phyloP scores from a whole-genome alignment of 2,888 invertebrate species.

The Drosophila cognata region DNA sequence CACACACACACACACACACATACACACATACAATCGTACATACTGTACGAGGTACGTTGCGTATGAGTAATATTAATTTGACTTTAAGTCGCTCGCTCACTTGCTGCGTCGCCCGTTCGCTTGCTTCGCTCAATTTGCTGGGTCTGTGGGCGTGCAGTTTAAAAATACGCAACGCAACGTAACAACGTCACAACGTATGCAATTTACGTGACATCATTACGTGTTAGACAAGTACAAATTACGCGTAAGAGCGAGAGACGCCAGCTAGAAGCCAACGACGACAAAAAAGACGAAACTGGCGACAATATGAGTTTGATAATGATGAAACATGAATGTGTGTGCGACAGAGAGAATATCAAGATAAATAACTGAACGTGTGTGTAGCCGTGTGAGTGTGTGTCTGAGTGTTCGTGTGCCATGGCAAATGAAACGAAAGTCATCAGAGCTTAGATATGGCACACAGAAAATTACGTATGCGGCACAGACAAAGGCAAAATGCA shows the following conservation, averaged over 20 bases:
- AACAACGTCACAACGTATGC: slow-evolving; percentile 75
- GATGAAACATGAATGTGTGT: slow-evolving; percentile 72
- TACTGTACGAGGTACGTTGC: slow-evolving; percentile 42
- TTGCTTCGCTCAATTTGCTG: slow-evolving; percentile 53
- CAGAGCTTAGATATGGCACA: slow-evolving; percentile 65
- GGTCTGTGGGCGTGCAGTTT: slow-evolving; percentile 46
- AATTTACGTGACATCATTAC: slow-evolving; percentile 83
- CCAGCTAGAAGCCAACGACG: slow-evolving; percentile 11
- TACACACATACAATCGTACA: neutral
- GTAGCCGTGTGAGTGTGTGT: slow-evolving; percentile 30
- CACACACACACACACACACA: slow-evolving; percentile 8
- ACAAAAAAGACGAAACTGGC: slow-evolving; percentile 51
- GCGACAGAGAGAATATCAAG: slow-evolving; percentile 60
- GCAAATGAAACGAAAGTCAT: slow-evolving; percentile 77
- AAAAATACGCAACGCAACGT: slow-evolving; percentile 68
- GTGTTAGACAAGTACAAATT: slow-evolving; percentile 82
- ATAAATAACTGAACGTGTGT: slow-evolving; percentile 69
- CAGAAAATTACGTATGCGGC: slow-evolving; percentile 68
- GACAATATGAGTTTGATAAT: slow-evolving; percentile 81
- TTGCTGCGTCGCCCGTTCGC: slow-evolving; percentile 27
- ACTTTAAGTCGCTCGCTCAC: slow-evolving; percentile 66
- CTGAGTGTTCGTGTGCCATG: slow-evolving; percentile 40
- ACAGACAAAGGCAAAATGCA: slow-evolving; percentile 53
- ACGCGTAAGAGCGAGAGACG: slow-evolving; percentile 54
- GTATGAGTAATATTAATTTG: slow-evolving; percentile 78